Conservation (phyloP, 2,113 vertebrate species). For the Vulpes lagopus region DNA sequence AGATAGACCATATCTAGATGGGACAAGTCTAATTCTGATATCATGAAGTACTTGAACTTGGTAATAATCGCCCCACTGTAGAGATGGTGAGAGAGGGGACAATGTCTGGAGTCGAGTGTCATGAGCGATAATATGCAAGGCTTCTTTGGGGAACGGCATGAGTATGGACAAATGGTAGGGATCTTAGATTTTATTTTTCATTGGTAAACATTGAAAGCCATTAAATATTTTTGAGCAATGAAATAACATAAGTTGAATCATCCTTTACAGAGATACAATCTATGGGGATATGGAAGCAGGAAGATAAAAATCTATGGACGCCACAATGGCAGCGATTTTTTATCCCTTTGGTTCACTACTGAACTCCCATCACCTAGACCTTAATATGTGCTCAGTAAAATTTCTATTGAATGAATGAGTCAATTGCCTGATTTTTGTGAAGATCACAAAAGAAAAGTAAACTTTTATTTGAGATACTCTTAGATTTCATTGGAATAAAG, state of each 20-base stretch:
- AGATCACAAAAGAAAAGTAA: constrained; percentile 10
- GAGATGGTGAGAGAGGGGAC: not conserved
- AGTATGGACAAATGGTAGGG: not conserved
- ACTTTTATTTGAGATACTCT: constrained; percentile 6
- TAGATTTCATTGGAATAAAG: constrained; percentile 10
- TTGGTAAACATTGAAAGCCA: not conserved
- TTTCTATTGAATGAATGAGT: constrained; percentile 57
- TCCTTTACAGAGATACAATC: not conserved
- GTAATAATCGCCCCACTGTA: not conserved
- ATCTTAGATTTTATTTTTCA: not conserved
- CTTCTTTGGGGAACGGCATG: not conserved
- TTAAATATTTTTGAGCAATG: constrained; percentile 31
- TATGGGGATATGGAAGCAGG: not conserved
- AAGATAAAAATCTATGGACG: constrained; percentile 3
- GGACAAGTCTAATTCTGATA: not conserved
- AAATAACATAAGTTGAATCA: not conserved
- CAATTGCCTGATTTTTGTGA: constrained; percentile 23
- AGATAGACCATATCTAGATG: not conserved
- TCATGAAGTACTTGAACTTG: not conserved
- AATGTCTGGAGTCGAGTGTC: not conserved
- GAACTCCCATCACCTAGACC: not conserved
- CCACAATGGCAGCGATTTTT: not conserved
- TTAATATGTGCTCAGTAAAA: not conserved
- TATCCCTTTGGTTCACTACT: not conserved
- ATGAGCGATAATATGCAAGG: not conserved